Base-by-base conservation (phyloP, 2,888 invertebrate genomes). In the Pachydiplax longipennis region DNA sequence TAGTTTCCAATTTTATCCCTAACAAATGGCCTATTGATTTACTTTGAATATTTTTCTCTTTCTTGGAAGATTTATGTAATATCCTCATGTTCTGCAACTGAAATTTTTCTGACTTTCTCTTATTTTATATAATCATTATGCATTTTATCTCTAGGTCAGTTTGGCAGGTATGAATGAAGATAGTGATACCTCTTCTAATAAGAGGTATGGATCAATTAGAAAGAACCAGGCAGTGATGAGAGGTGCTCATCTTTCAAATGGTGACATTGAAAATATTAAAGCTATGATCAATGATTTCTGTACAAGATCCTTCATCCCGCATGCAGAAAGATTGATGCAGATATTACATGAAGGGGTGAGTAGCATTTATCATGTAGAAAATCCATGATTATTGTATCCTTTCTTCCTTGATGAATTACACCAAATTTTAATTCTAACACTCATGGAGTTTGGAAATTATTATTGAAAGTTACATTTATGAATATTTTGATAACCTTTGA, bases 251-350 rank as follows among this genome's bases (percentile, higher is more conserved):
- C 95, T 99, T 80, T 97, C 97, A 81, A 94, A 96, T 0, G 96
- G 96, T 93, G 99, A 99, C 94, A 95, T 98, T 90, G 98, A 99
- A 93, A 96, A 97, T 92, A 95, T 99, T 80, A 96, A 97, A 92
- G 96, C 96, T 92, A 97, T 99, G 93, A 95, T 99, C 80, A 97
- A 97, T 93, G 98, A 99, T 93, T 99, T 98, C 94, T 96, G 97
- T 91, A 95, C 97, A 22, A 96, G 97, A 93, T 97, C 98, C 37
- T 94, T 99, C 91, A 95, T 99, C 91, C 99, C 99, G 0, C 98
- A 98, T 94, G 96, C 98, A 73, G 99, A 99, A 94, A 96, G 97
- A 93, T 97, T 98, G 94, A 97, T 99, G 93, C 95, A 96, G 91
- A 95, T 96, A 91, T 94, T 98, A 80, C 97, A 96, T 93, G 98